phyloP scores from a whole-genome alignment of 37 sponge, comb jelly and placozoan species.

The Halichondria panicea region DNA sequence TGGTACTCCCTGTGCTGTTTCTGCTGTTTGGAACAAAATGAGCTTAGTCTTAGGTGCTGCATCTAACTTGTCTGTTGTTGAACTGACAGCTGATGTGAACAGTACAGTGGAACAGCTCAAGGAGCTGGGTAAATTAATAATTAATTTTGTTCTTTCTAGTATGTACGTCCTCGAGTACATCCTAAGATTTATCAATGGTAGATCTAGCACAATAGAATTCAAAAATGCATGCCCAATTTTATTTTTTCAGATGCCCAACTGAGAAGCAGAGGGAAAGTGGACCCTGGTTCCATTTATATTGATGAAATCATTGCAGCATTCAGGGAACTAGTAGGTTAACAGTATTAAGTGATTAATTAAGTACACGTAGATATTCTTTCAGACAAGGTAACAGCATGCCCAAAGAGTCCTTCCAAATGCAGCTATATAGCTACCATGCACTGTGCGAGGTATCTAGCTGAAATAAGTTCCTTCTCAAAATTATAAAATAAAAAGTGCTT shows the following conservation, averaged over 20 bases:
- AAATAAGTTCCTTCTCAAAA: too few relatives aligned
- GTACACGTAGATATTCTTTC: too few relatives aligned
- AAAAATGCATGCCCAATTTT: neutral
- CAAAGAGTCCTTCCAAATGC: too few relatives aligned
- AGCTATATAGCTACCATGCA: too few relatives aligned
- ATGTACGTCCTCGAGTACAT: too few relatives aligned
- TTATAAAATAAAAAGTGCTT: too few relatives aligned
- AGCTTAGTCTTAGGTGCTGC: neutral
- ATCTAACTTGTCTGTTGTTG: neutral
- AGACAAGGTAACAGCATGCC: too few relatives aligned
- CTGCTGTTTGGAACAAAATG: too few relatives aligned
- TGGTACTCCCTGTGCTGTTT: too few relatives aligned
- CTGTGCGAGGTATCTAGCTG: too few relatives aligned
- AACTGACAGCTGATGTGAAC: slow-evolving; percentile 51
- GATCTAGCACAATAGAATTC: neutral
- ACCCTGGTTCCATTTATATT: slow-evolving; percentile 7
- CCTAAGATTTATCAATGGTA: neutral
- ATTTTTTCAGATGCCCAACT: neutral
- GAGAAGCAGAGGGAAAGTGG: too few relatives aligned
- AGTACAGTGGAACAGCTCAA: slow-evolving; percentile 39
- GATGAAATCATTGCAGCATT: slow-evolving; percentile 29
- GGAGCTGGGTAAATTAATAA: slow-evolving; percentile 38
- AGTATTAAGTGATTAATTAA: too few relatives aligned
- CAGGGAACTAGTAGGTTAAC: slow-evolving; percentile 40
- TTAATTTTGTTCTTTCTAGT: neutral